Evolutionary conservation across 2,888 invertebrate genomes (phyloP).

Genomic region (Orthonevra nobilis): DNA sequence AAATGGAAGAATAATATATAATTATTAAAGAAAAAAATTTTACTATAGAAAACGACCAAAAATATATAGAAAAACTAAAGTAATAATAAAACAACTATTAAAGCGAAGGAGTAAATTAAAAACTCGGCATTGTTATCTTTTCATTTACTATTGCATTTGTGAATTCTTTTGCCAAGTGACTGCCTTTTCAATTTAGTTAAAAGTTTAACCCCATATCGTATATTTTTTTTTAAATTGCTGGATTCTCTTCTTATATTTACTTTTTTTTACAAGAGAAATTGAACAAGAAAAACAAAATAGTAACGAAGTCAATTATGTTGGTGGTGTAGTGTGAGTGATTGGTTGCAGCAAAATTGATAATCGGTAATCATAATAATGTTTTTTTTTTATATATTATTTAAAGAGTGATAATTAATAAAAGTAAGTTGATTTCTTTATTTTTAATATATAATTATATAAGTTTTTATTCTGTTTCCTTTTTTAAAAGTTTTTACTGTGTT

Average conservation of each 20-base stretch:
- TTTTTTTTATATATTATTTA: conserved; percentile 64
- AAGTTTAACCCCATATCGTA: conserved; percentile 40
- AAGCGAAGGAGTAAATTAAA: conserved; percentile 45
- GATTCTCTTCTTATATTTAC: not conserved
- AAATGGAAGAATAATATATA: conserved; percentile 50
- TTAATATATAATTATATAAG: conserved; percentile 52
- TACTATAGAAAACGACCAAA: conserved; percentile 51
- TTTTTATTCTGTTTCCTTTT: conserved; percentile 45
- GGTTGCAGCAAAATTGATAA: conserved; percentile 62
- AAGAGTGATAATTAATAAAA: conserved; percentile 66
- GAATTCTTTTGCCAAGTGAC: conserved; percentile 38
- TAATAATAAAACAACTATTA: conserved; percentile 32
- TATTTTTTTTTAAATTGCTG: not conserved
- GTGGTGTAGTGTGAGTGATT: conserved; percentile 31
- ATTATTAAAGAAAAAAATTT: conserved; percentile 56
- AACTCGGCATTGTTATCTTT: conserved; percentile 40
- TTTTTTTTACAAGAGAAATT: conserved; percentile 12
- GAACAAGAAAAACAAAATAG: conserved; percentile 11
- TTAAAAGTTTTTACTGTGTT: conserved; percentile 33
- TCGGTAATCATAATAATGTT: conserved; percentile 66
- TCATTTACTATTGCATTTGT: conserved; percentile 62
- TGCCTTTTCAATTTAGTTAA: conserved; percentile 23
- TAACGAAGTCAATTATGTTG: conserved; percentile 3
- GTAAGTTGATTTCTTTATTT: conserved; percentile 53
- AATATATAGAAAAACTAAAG: conserved; percentile 28